phyloP scores from a whole-genome alignment of 2,113 vertebrate genomes.

The Protobothrops mucrosquamatus region DNA sequence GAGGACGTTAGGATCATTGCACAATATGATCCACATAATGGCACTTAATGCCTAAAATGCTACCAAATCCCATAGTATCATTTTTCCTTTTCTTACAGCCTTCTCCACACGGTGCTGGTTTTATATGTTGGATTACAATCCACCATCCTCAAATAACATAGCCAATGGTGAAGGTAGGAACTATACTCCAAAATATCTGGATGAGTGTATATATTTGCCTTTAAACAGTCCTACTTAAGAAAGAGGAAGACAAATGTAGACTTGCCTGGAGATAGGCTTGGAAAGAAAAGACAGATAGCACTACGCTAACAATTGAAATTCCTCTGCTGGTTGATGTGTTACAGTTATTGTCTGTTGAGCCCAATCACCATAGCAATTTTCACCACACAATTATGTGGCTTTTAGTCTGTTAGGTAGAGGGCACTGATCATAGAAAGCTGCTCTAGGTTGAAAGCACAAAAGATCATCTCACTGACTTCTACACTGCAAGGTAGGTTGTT shows the following conservation, averaged over 20 bases:
- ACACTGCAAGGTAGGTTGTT: conserved; percentile 23
- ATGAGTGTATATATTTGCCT: not conserved
- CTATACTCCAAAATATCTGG: not conserved
- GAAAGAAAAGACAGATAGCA: not conserved
- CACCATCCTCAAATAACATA: not conserved
- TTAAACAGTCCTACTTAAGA: not conserved
- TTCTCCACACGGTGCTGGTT: not conserved
- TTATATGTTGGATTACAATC: not conserved
- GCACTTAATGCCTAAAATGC: not conserved
- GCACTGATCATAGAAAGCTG: not conserved
- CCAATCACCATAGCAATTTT: not conserved
- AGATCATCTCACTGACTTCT: not conserved
- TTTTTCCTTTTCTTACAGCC: not conserved
- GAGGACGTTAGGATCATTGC: not conserved
- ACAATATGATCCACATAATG: not conserved
- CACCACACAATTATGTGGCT: not conserved
- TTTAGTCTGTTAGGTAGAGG: not conserved
- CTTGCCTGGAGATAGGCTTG: not conserved
- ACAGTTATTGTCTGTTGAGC: not conserved
- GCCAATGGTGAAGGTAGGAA: not conserved
- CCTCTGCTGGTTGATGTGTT: not conserved
- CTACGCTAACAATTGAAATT: not conserved
- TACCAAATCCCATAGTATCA: not conserved
- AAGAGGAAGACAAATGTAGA: not conserved
- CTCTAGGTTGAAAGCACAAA: not conserved